Conservation (phyloP, 2,113 vertebrate genomes). For the Eolophus roseicapilla region DNA sequence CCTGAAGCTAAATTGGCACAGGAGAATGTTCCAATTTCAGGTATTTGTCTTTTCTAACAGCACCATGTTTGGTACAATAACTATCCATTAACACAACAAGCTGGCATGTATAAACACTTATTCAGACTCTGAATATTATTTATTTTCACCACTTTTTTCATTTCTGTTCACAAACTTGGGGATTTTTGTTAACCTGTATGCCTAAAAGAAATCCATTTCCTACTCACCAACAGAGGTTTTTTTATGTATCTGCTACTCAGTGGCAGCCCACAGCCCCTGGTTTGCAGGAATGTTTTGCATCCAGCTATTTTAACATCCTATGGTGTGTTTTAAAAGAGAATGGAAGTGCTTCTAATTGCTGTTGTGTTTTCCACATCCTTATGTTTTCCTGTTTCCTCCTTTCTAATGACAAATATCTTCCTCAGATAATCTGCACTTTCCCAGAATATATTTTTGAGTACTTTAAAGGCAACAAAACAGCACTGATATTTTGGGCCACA, state of each 20-base stretch:
- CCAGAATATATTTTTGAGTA: not conserved
- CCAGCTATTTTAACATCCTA: not conserved
- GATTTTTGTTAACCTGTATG: not conserved
- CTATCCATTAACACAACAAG: not conserved
- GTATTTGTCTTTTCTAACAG: not conserved
- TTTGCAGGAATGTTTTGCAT: not conserved
- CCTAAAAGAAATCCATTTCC: not conserved
- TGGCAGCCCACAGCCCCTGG: rapidly evolving
- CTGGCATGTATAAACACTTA: not conserved
- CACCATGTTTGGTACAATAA: not conserved
- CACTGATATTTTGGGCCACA: not conserved
- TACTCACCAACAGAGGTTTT: not conserved
- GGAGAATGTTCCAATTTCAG: not conserved
- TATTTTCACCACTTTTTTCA: not conserved
- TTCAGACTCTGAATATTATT: not conserved
- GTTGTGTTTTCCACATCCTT: not conserved
- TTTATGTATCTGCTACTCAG: not conserved
- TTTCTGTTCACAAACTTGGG: not conserved
- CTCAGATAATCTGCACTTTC: not conserved
- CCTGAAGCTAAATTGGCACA: not conserved
- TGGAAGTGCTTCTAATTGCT: not conserved
- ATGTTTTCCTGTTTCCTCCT: not conserved
- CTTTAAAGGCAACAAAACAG: not conserved
- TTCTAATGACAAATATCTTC: not conserved
- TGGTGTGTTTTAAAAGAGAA: not conserved